Evolutionary conservation across 2,888 invertebrate species (phyloP).

Genomic region (Leptinotarsa juncta): DNA sequence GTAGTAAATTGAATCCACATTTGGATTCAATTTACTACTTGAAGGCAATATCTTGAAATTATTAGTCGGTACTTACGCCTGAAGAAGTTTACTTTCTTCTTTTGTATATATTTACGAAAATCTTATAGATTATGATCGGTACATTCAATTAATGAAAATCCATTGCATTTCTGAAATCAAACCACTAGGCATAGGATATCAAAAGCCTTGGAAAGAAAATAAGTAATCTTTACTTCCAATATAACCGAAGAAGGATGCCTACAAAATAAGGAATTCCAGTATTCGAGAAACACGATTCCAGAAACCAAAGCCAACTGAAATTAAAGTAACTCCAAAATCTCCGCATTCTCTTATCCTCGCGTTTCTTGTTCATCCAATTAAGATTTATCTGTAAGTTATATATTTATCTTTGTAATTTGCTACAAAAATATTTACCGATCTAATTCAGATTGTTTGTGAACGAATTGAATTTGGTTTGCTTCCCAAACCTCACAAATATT

Average conservation of each 20-base stretch:
- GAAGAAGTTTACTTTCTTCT: too few relatives aligned
- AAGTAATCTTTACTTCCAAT: not conserved
- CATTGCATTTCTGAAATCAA: too few relatives aligned
- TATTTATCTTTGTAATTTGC: constrained; percentile 38
- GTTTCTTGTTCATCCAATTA: constrained; percentile 39
- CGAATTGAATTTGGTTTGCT: not conserved
- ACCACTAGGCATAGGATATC: too few relatives aligned
- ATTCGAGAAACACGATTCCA: constrained; percentile 8
- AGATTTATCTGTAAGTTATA: constrained; percentile 38
- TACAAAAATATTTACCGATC: constrained; percentile 35
- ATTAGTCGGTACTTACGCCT: too few relatives aligned
- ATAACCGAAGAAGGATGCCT: not conserved
- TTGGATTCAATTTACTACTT: too few relatives aligned
- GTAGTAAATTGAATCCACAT: too few relatives aligned
- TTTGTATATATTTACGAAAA: too few relatives aligned
- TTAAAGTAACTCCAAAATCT: constrained; percentile 16
- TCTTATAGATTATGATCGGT: too few relatives aligned
- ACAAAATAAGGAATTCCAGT: constrained; percentile 1
- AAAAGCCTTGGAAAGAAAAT: too few relatives aligned
- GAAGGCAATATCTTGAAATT: too few relatives aligned
- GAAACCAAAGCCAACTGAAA: constrained; percentile 18
- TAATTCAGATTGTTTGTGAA: constrained; percentile 20
- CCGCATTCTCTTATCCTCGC: constrained; percentile 31
- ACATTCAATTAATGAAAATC: too few relatives aligned
- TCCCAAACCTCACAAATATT: not conserved